Conservation (phyloP, 2,888 invertebrate genomes). For the Villa cingulata region DNA sequence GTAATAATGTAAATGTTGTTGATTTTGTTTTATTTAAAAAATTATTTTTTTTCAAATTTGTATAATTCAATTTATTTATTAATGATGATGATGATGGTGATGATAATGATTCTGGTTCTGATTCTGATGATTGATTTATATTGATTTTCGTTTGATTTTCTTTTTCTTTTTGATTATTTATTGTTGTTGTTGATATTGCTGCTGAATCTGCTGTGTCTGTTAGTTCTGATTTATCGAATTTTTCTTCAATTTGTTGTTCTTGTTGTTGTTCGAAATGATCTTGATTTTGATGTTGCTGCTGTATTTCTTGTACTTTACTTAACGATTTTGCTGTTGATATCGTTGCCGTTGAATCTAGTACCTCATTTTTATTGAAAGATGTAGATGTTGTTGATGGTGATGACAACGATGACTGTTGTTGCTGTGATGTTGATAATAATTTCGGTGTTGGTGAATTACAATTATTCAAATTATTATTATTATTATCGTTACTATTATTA, state of each 20-base stretch:
- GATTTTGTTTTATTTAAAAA: background rate
- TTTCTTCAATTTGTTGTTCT: too few relatives aligned
- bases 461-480: background rate
- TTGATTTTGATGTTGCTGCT: too few relatives aligned
- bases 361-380: too few relatives aligned
- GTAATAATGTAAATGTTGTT: background rate
- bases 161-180: too few relatives aligned
- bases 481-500: background rate
- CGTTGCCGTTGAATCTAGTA: too few relatives aligned
- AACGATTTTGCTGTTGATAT: too few relatives aligned
- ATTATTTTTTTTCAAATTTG: background rate
- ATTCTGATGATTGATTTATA: background rate
- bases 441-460: background rate
- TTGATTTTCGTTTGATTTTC: background rate
- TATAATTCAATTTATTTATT: background rate
- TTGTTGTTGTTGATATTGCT: too few relatives aligned
- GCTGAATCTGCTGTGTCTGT: too few relatives aligned
- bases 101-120: too few relatives aligned
- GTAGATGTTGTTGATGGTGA: background rate
- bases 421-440: background rate
- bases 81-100: background rate
- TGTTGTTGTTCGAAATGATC: too few relatives aligned
- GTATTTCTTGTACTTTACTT: too few relatives aligned
- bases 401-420: background rate
- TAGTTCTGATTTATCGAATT: too few relatives aligned